These are phyloP conservation scores for Thymelicus lineola DNA, from an alignment of 2,888 invertebrate species.

Conservation along the genomic window DNA sequence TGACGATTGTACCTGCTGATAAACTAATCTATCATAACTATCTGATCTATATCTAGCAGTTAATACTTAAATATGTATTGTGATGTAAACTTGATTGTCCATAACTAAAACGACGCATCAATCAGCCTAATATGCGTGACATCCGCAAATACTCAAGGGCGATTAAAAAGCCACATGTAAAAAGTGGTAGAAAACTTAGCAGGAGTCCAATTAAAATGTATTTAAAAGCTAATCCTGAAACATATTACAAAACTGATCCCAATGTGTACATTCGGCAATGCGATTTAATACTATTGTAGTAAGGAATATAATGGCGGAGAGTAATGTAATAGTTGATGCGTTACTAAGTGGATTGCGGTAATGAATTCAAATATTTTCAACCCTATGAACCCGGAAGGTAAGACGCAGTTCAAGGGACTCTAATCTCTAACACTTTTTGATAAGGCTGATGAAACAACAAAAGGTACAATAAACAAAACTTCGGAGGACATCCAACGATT, in stretches of 20 bases:
- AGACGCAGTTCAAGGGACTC: slow-evolving; percentile 12
- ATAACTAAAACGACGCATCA: slow-evolving; percentile 46
- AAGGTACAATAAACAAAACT: slow-evolving; percentile 47
- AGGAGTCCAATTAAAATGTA: slow-evolving; percentile 72
- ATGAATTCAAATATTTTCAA: slow-evolving; percentile 27
- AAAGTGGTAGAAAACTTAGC: slow-evolving; percentile 39
- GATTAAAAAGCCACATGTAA: slow-evolving; percentile 26
- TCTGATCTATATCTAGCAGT: too few species aligned
- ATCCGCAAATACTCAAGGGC: slow-evolving; percentile 40
- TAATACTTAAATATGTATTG: not conserved
- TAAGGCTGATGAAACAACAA: slow-evolving; percentile 38
- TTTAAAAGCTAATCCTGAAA: slow-evolving; percentile 66
- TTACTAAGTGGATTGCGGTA: slow-evolving; percentile 33
- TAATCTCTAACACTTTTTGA: slow-evolving; percentile 28
- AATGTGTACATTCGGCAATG: slow-evolving; percentile 19
- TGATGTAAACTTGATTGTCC: slow-evolving; percentile 23
- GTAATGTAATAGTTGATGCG: slow-evolving; percentile 14
- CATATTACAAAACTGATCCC: not conserved
- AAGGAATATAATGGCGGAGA: slow-evolving; percentile 7
- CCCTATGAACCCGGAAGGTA: slow-evolving; percentile 12
- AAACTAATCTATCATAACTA: too few species aligned
- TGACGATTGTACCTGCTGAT: too few species aligned
- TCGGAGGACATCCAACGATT: slow-evolving; percentile 56
- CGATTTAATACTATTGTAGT: slow-evolving; percentile 2
- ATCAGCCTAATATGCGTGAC: slow-evolving; percentile 40